These are phyloP conservation scores for Galleria mellonella DNA, from an alignment of 1,140 invertebrate species.

Conservation along the genomic window DNA sequence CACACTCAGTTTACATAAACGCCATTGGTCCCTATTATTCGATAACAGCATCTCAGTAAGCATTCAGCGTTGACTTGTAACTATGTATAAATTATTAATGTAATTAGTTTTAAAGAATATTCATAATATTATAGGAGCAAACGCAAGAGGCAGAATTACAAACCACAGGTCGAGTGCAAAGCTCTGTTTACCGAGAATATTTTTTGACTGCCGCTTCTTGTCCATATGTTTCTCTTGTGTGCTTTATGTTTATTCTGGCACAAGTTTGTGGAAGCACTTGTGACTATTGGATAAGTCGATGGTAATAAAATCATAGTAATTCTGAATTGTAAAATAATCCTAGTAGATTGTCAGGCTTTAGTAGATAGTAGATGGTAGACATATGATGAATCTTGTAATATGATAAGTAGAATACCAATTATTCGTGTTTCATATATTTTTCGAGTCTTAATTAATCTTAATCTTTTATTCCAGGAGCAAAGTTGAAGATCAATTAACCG, in stretches of 20 bases:
- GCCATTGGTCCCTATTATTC: conserved; percentile 43
- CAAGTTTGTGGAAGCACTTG: conserved; percentile 82
- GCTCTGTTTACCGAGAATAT: conserved; percentile 81
- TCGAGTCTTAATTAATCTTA: too few species aligned
- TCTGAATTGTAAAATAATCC: too few species aligned
- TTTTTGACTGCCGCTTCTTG: conserved; percentile 80
- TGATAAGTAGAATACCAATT: too few species aligned
- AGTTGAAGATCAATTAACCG: conserved; percentile 52
- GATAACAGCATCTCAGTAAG: conserved; percentile 33
- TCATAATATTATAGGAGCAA: conserved; percentile 38
- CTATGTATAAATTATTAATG: too few species aligned
- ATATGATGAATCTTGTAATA: too few species aligned
- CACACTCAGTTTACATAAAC: conserved; percentile 35
- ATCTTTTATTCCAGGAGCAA: conserved; percentile 38
- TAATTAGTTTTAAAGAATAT: too few species aligned
- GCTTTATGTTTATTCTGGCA: conserved; percentile 79
- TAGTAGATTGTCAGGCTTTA: too few species aligned
- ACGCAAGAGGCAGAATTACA: conserved; percentile 48
- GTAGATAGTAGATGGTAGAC: too few species aligned
- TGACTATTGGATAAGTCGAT: conserved; percentile 87
- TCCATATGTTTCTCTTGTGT: conserved; percentile 75
- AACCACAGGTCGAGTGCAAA: conserved; percentile 51
- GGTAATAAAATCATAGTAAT: conserved; percentile 68
- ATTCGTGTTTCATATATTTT: too few species aligned
- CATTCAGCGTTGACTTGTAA: too few species aligned